A percentile compares a stretch with the other conserved stretches of the same genome.
phyloP scores from a whole-genome alignment of 1,140 invertebrate genomes.

The Saccostrea echinata region DNA sequence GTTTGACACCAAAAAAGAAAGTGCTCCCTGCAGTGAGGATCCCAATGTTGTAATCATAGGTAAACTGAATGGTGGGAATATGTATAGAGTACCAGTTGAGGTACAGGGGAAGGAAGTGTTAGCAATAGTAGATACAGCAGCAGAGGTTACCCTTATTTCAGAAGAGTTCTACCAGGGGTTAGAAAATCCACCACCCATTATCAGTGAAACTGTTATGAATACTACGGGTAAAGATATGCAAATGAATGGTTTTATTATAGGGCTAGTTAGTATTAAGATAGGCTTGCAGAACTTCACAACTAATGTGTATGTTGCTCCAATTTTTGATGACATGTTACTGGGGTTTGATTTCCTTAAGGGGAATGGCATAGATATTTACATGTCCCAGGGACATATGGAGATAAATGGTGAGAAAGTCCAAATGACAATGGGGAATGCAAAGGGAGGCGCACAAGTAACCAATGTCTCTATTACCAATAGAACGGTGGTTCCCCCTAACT shows the following conservation, averaged over 20 bases:
- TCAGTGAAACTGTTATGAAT: constrained; percentile 30
- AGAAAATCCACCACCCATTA: not conserved
- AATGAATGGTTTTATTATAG: constrained; percentile 32
- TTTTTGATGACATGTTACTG: constrained; percentile 33
- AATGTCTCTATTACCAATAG: too few species aligned
- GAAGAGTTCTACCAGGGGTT: constrained; percentile 39
- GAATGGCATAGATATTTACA: not conserved
- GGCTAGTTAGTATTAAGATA: constrained; percentile 19
- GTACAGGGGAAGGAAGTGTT: too few species aligned
- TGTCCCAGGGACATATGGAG: not conserved
- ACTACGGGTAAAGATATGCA: constrained; percentile 41
- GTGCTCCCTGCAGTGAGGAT: too few species aligned
- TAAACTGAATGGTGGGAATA: too few species aligned
- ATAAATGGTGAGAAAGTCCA: not conserved
- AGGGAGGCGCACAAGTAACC: not conserved
- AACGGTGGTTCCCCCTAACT: too few species aligned
- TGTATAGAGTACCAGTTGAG: too few species aligned
- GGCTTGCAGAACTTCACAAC: constrained; percentile 24
- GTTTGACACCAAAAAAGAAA: too few species aligned
- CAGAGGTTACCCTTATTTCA: constrained; percentile 42
- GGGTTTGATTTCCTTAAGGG: constrained; percentile 31
- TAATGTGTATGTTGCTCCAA: constrained; percentile 43
- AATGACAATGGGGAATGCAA: too few species aligned
- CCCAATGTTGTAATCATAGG: too few species aligned
- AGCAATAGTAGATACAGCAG: constrained; percentile 32